Evolutionary conservation across 2,888 invertebrate species (phyloP).

Genomic region (Schizotus pectinicornis): DNA sequence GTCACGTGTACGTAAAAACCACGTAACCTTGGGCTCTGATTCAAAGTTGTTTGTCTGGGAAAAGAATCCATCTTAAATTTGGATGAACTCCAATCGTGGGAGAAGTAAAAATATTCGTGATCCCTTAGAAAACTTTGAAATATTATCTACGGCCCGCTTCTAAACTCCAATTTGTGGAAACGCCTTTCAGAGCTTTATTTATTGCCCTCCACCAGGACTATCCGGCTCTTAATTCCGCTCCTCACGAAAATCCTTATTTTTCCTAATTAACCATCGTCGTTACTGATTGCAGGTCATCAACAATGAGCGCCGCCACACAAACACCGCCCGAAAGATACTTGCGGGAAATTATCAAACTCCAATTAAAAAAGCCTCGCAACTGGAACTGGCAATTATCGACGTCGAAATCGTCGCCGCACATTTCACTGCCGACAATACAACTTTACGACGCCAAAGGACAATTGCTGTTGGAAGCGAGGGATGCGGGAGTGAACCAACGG

Average conservation of each 20-base stretch:
- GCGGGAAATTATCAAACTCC: conserved; percentile 65
- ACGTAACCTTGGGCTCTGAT: conserved; percentile 3
- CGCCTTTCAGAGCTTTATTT: too few relatives aligned
- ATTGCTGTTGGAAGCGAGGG: conserved; percentile 67
- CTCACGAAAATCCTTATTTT: too few relatives aligned
- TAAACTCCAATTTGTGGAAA: too few relatives aligned
- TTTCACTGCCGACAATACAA: conserved; percentile 67
- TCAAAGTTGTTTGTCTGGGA: conserved; percentile 14
- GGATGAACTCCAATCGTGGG: conserved; percentile 24
- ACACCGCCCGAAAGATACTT: conserved; percentile 28
- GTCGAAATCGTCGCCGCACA: conserved; percentile 66
- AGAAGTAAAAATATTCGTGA: conserved; percentile 3
- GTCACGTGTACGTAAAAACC: conserved; percentile 12
- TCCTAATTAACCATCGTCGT: too few relatives aligned
- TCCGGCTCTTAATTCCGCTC: too few relatives aligned
- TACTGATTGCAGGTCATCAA: neutral
- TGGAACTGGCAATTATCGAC: conserved; percentile 71
- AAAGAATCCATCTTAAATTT: conserved; percentile 23
- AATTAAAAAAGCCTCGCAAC: conserved; percentile 66
- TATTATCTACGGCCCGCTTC: neutral
- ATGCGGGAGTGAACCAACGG: conserved; percentile 61
- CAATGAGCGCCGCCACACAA: conserved; percentile 34
- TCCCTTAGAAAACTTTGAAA: neutral
- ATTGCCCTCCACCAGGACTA: too few relatives aligned
- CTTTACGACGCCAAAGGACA: conserved; percentile 69